These are phyloP conservation scores for Aquatica leii DNA, from an alignment of 2,888 invertebrate species.

Conservation along the genomic window DNA sequence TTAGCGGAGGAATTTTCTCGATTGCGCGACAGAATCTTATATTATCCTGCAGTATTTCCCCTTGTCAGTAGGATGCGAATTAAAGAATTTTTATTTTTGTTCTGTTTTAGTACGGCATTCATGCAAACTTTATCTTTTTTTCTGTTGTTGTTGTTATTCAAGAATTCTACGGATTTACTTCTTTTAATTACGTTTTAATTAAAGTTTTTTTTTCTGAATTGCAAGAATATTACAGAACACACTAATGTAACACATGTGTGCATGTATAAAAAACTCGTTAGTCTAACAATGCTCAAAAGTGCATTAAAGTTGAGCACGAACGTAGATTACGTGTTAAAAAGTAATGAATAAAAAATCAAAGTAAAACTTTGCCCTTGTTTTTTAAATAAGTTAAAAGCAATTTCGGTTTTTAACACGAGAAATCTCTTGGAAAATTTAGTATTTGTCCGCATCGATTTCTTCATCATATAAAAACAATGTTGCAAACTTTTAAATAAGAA, in stretches of 20 bases:
- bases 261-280: not conserved
- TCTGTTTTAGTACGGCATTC: not conserved
- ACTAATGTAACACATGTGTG: not conserved
- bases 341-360: constrained; percentile 21
- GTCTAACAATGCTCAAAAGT: constrained; percentile 9
- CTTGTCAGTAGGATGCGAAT: constrained; percentile 16
- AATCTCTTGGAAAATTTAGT: constrained; percentile 24
- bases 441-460: constrained; percentile 20
- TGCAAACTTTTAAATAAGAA: constrained; percentile 21
- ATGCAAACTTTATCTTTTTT: no score
- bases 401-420: constrained; percentile 24
- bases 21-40: constrained; percentile 18
- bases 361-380: constrained; percentile 22
- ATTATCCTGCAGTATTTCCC: constrained; percentile 20
- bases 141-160: no score
- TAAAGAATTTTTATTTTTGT: constrained; percentile 16
- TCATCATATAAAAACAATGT: constrained; percentile 15
- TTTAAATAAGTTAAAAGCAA: constrained; percentile 27
- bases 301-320: constrained; percentile 12
- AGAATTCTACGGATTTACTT: no score
- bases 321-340: constrained; percentile 16
- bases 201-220: no score
- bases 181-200: no score
- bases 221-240: no score
- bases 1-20: constrained; percentile 12